phyloP scores from a whole-genome alignment of 2,797 vertebrate species.

The Crypturellus tataupa region DNA sequence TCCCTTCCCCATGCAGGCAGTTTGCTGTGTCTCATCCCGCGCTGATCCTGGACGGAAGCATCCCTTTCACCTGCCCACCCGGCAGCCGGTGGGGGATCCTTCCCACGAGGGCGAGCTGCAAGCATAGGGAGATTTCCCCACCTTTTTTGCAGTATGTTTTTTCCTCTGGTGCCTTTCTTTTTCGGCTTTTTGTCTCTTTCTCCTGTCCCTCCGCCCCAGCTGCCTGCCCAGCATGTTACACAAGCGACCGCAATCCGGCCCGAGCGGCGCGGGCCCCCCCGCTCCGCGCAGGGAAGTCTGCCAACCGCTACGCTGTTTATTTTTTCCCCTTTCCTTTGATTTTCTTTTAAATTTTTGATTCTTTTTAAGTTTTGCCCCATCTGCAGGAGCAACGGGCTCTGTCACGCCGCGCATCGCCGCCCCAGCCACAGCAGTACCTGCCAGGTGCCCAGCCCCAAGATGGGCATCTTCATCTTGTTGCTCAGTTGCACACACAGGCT shows the following conservation, averaged over 20 bases:
- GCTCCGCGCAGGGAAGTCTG: not conserved
- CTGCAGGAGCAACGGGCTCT: fast-evolving
- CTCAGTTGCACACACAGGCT: slow-evolving; percentile 27
- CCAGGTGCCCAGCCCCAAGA: slow-evolving; percentile 65
- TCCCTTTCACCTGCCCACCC: fast-evolving
- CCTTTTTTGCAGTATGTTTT: not conserved
- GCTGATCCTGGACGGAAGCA: no score
- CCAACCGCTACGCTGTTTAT: not conserved
- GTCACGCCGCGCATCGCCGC: no score
- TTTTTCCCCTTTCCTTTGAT: no score
- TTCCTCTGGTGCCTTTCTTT: not conserved
- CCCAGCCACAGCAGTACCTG: slow-evolving; percentile 1
- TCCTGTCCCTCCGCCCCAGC: fast-evolving
- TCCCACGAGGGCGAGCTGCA: fast-evolving
- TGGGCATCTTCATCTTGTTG: slow-evolving; percentile 44
- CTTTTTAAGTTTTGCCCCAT: not conserved
- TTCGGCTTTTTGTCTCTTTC: fast-evolving
- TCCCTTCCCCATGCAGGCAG: fast-evolving
- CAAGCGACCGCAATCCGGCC: not conserved
- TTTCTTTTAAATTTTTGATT: no score
- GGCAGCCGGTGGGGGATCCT: no score
- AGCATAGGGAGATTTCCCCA: fast-evolving
- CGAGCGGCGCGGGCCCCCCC: fast-evolving
- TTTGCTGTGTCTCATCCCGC: no score
- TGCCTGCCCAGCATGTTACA: not conserved